A percentile compares a stretch with the other conserved stretches of the same genome.
Conservation (phyloP, 2,113 vertebrate genomes). For the Protomyctophum bolini region DNA sequence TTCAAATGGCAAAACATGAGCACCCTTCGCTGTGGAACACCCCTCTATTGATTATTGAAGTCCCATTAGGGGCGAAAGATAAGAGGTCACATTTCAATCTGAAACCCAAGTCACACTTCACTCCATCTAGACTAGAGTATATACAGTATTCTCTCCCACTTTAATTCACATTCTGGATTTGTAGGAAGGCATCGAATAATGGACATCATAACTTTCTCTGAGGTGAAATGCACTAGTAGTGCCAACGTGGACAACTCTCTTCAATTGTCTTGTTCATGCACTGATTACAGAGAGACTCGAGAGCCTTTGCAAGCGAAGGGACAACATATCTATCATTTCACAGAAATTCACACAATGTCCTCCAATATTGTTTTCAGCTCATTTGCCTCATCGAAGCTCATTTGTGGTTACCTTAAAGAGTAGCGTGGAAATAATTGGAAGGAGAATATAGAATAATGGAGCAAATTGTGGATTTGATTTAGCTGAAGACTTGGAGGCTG, state of each 20-base stretch:
- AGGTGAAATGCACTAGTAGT: neutral
- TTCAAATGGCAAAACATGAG: slow-evolving; percentile 67
- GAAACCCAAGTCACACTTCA: slow-evolving; percentile 41
- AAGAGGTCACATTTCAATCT: slow-evolving; percentile 60
- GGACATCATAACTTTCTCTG: slow-evolving; percentile 33
- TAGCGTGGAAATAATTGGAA: slow-evolving; percentile 72
- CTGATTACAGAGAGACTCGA: slow-evolving; percentile 54
- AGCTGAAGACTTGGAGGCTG: slow-evolving; percentile 62
- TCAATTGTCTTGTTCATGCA: slow-evolving; percentile 37
- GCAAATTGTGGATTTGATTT: slow-evolving; percentile 68
- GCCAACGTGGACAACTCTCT: neutral
- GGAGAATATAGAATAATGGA: slow-evolving; percentile 63
- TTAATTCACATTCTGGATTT: slow-evolving; percentile 11
- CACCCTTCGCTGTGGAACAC: slow-evolving; percentile 50
- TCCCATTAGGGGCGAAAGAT: slow-evolving; percentile 49
- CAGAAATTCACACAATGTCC: slow-evolving; percentile 39
- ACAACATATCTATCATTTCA: slow-evolving; percentile 60
- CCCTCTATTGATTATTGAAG: slow-evolving; percentile 72
- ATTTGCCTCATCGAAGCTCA: slow-evolving; percentile 70
- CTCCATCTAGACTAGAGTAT: neutral
- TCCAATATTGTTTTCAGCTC: slow-evolving; percentile 67
- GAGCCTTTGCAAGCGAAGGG: slow-evolving; percentile 7
- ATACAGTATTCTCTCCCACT: slow-evolving; percentile 21
- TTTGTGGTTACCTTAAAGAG: slow-evolving; percentile 75
- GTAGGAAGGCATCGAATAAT: neutral